These are phyloP conservation scores for Macrostomum lignano DNA, from an alignment of 1,140 invertebrate species.

Conservation along the genomic window DNA sequence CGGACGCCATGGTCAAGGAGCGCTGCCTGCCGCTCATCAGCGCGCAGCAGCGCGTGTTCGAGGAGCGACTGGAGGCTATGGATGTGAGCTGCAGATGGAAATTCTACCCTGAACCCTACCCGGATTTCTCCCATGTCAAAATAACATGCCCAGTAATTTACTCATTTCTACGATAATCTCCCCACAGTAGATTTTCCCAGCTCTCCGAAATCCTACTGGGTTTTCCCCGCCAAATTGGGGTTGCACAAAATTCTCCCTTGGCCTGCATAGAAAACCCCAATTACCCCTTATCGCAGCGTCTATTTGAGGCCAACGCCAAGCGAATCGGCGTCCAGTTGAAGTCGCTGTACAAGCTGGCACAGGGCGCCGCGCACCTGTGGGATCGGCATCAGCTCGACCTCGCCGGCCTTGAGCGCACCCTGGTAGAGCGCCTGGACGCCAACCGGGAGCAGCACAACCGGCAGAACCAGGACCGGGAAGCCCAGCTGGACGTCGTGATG, in stretches of 20 bases:
- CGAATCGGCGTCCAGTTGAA: constrained; percentile 17
- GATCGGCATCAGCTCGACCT: constrained; percentile 24
- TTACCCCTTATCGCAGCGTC: constrained; percentile 11
- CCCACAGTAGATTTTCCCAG: too few relatives aligned
- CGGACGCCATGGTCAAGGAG: constrained; percentile 13
- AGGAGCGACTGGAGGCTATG: constrained; percentile 17
- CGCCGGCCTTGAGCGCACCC: constrained; percentile 17
- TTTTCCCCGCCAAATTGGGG: too few relatives aligned
- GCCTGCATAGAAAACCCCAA: too few relatives aligned
- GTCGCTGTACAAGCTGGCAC: constrained; percentile 20
- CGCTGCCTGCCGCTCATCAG: constrained; percentile 20
- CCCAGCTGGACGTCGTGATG: constrained; percentile 23
- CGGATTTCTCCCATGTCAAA: too few relatives aligned
- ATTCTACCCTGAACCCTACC: neutral
- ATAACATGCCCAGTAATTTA: too few relatives aligned
- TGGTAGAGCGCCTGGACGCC: constrained; percentile 21
- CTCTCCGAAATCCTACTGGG: too few relatives aligned
- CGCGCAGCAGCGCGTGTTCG: constrained; percentile 16
- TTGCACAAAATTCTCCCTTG: too few relatives aligned
- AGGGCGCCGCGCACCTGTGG: constrained; percentile 23
- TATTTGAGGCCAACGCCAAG: constrained; percentile 13
- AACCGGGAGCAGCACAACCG: constrained; percentile 19
- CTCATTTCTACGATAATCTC: too few relatives aligned
- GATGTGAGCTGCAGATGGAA: neutral
- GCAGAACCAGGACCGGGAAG: constrained; percentile 22